phyloP scores from a whole-genome alignment of 2,888 invertebrate genomes.

The Acleris holmiana region DNA sequence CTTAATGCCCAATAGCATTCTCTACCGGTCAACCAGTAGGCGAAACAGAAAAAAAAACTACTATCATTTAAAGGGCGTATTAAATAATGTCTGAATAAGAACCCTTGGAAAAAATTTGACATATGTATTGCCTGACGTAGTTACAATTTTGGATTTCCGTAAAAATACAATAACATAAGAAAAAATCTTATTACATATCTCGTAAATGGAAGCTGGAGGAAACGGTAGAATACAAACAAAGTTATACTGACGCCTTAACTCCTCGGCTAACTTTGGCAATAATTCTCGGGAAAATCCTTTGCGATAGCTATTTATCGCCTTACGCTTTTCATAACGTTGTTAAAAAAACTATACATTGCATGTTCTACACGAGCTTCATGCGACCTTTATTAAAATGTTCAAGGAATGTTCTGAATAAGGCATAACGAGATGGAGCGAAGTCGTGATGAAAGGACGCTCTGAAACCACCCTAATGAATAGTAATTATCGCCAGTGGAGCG shows the following conservation, averaged over 20 bases:
- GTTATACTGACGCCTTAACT: constrained; percentile 31
- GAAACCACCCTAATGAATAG: constrained; percentile 70
- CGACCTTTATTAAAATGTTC: constrained; percentile 68
- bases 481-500: constrained; percentile 63
- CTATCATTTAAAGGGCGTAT: too few relatives aligned
- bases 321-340: constrained; percentile 18
- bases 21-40: too few relatives aligned
- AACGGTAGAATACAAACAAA: constrained; percentile 33
- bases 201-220: constrained; percentile 29
- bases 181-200: constrained; percentile 28
- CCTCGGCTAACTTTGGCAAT: constrained; percentile 29
- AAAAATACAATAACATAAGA: constrained; percentile 23
- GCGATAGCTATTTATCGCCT: constrained; percentile 32
- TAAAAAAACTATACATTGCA: constrained; percentile 23
- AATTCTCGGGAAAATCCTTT: constrained; percentile 33
- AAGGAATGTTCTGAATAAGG: constrained; percentile 66
- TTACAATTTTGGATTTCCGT: not conserved
- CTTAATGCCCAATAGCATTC: too few relatives aligned
- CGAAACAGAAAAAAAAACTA: too few relatives aligned
- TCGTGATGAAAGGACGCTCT: constrained; percentile 67
- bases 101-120: too few relatives aligned
- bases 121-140: not conserved
- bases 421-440: constrained; percentile 63
- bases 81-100: too few relatives aligned
- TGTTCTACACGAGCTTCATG: constrained; percentile 42